These are phyloP conservation scores for Pseudopipra pipra DNA, from an alignment of 2,113 vertebrate genomes.

Conservation along the genomic window DNA sequence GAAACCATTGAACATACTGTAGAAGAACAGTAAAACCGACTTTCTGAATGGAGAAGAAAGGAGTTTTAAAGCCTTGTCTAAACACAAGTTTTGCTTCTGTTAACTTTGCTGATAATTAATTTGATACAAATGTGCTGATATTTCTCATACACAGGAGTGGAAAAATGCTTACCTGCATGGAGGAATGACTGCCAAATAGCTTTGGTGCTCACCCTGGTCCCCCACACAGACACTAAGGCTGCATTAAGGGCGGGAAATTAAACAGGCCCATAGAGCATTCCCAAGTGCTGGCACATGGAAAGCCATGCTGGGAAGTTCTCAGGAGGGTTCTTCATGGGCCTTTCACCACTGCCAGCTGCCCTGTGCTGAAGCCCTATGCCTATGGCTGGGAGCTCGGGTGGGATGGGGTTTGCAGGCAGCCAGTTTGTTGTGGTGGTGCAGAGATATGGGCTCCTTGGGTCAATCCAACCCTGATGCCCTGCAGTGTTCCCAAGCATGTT, in stretches of 20 bases:
- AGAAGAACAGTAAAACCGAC: neutral
- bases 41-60: neutral
- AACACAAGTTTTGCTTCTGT: neutral
- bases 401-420: neutral
- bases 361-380: neutral
- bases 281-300: accelerated
- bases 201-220: neutral
- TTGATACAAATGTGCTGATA: neutral
- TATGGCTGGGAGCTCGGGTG: accelerated
- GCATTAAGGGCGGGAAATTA: neutral
- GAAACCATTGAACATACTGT: neutral
- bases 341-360: neutral
- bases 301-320: neutral
- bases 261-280: neutral
- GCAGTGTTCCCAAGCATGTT: neutral
- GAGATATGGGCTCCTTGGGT: neutral
- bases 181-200: neutral
- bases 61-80: neutral
- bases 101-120: neutral
- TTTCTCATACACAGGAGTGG: neutral
- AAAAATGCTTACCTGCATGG: neutral
- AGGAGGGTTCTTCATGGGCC: neutral
- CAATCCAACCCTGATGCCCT: neutral
- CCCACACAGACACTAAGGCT: neutral
- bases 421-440: neutral